Percentiles rank a stretch among this genome's conserved stretches.
Evolutionary conservation across 2,797 vertebrate genomes (phyloP).

Genomic region (Fringilla coelebs): DNA sequence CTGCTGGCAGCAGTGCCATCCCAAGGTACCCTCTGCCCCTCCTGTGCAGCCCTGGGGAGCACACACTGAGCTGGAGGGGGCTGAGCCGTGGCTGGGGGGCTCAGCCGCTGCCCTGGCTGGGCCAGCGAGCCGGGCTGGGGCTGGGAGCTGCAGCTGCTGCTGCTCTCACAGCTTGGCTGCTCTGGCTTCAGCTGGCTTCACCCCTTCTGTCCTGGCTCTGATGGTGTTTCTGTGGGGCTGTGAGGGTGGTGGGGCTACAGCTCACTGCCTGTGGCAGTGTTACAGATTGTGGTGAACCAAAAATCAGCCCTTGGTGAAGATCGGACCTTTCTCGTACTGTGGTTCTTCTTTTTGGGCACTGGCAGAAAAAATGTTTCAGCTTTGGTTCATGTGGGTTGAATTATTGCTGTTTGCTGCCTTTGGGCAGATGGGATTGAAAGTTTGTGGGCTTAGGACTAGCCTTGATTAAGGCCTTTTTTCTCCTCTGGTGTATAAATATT

Average conservation of each 20-base stretch:
- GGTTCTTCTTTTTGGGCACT: background rate
- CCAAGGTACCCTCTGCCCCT: fast-evolving
- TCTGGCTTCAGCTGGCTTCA: background rate
- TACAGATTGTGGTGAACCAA: background rate
- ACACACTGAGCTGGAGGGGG: fast-evolving
- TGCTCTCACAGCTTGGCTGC: background rate
- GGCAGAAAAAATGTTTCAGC: background rate
- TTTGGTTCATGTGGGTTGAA: background rate
- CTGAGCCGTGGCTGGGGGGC: too few relatives aligned
- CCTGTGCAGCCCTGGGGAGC: background rate
- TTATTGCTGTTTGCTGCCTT: background rate
- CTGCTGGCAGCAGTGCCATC: background rate
- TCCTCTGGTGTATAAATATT: background rate
- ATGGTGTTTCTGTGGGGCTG: fast-evolving
- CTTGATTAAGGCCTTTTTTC: background rate
- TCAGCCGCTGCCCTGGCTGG: fast-evolving
- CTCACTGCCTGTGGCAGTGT: background rate
- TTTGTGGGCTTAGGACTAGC: background rate
- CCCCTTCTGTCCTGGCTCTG: background rate
- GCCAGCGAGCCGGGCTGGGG: too few relatives aligned
- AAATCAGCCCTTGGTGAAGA: background rate
- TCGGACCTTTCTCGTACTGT: background rate
- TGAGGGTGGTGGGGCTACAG: background rate
- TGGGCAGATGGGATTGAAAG: background rate
- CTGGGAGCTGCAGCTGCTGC: background rate